A percentile compares a stretch with the other conserved stretches of the same genome.
These are phyloP conservation scores for Melanotus villosus DNA, from an alignment of 2,888 invertebrate species.

Conservation along the genomic window DNA sequence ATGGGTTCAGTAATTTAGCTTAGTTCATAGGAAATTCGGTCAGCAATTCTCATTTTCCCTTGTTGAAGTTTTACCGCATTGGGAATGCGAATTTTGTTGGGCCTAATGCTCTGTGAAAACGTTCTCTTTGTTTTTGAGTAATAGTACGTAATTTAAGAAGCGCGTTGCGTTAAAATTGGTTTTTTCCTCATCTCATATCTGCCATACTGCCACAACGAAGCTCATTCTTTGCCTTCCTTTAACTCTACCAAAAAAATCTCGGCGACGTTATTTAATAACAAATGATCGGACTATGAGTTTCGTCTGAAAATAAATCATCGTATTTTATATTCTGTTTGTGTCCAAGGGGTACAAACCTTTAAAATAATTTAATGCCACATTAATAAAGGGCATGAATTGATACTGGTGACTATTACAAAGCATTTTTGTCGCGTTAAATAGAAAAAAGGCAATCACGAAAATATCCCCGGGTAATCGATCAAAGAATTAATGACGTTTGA, in stretches of 20 bases:
- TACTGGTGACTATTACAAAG: constrained; percentile 3
- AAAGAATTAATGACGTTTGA: too few relatives aligned
- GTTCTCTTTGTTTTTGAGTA: constrained; percentile 26
- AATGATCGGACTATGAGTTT: background rate
- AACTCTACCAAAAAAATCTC: background rate
- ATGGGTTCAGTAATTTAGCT: background rate
- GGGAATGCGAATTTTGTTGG: constrained; percentile 25
- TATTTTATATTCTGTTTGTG: background rate
- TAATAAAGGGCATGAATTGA: background rate
- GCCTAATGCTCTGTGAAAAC: constrained; percentile 27
- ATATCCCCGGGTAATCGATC: constrained; percentile 13
- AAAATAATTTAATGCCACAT: background rate
- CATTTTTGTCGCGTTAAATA: too few relatives aligned
- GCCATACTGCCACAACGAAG: background rate
- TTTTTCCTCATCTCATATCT: constrained; percentile 22
- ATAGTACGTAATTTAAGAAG: constrained; percentile 27
- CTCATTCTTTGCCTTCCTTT: background rate
- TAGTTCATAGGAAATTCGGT: background rate
- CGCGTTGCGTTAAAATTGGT: constrained; percentile 23
- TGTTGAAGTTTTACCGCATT: background rate
- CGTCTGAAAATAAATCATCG: background rate
- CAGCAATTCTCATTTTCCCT: constrained; percentile 1
- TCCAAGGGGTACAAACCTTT: background rate
- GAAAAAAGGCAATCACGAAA: too few relatives aligned
- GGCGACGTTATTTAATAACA: background rate